phyloP scores from a whole-genome alignment of 2,797 vertebrate genomes.

The Rhinoraja longicauda region DNA sequence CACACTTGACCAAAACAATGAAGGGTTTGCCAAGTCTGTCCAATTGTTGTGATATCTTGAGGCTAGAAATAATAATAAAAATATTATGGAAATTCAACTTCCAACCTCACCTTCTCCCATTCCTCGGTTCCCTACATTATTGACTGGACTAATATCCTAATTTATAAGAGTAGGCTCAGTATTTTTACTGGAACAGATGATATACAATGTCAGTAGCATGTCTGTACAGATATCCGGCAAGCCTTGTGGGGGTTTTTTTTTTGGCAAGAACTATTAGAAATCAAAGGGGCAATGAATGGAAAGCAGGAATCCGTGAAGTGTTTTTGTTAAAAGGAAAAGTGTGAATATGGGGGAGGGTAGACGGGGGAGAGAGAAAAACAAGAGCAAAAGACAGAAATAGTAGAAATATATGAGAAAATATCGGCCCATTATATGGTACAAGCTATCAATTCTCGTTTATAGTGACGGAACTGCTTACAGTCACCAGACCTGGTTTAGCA shows the following conservation, averaged over 20 bases:
- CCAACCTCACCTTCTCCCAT: not conserved
- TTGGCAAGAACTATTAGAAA: not conserved
- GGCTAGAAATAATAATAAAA: not conserved
- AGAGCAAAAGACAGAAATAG: not conserved
- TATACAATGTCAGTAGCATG: not conserved
- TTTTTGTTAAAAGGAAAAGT: not conserved
- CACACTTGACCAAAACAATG: not conserved
- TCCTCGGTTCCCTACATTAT: not conserved
- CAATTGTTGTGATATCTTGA: not conserved
- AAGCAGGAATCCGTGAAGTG: not conserved
- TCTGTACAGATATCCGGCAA: not conserved
- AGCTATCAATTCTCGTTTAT: not conserved
- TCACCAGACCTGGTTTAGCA: not conserved
- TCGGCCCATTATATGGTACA: not conserved
- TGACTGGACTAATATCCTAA: not conserved
- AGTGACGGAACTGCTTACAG: not conserved
- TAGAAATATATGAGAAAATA: not conserved
- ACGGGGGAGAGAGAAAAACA: not conserved
- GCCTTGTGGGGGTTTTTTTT: not conserved
- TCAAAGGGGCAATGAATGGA: too few relatives aligned
- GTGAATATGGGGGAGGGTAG: not conserved
- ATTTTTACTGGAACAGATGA: not conserved
- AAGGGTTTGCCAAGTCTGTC: not conserved
- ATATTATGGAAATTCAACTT: not conserved
- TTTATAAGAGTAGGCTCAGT: not conserved